phyloP scores from a whole-genome alignment of 2,113 vertebrate species.

The Silurus asotus region DNA sequence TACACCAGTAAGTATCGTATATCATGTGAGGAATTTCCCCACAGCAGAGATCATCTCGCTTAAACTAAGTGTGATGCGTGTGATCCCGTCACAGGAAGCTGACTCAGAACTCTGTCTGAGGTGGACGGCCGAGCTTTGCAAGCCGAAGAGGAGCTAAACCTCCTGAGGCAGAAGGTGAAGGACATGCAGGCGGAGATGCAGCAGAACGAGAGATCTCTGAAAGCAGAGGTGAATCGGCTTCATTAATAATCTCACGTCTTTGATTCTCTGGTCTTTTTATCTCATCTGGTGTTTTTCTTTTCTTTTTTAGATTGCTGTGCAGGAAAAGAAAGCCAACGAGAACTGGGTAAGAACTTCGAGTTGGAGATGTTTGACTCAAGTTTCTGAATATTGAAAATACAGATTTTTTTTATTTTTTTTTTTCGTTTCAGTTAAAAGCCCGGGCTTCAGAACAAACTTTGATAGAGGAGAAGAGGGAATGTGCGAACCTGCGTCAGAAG shows the following conservation, averaged over 20 bases:
- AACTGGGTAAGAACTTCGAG: constrained; percentile 84
- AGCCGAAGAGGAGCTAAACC: constrained; percentile 85
- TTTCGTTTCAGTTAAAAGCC: constrained; percentile 79
- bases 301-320: constrained; percentile 80
- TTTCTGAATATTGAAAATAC: not conserved
- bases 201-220: constrained; percentile 88
- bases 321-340: constrained; percentile 95
- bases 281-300: too few relatives aligned
- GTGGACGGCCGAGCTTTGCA: constrained; percentile 86
- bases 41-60: too few relatives aligned
- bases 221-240: constrained; percentile 76
- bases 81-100: constrained; percentile 76
- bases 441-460: constrained; percentile 87
- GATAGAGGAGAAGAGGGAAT: constrained; percentile 86
- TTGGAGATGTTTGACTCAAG: not conserved
- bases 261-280: too few relatives aligned
- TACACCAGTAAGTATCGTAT: constrained; percentile 85
- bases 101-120: constrained; percentile 85
- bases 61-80: not conserved
- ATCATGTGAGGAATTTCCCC: too few relatives aligned
- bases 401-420: not conserved
- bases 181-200: constrained; percentile 93
- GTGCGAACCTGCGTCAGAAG: constrained; percentile 87
- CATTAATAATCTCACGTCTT: too few relatives aligned
- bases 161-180: constrained; percentile 84